These are phyloP conservation scores for Fringilla coelebs DNA, from an alignment of 2,797 vertebrate genomes.

Conservation along the genomic window DNA sequence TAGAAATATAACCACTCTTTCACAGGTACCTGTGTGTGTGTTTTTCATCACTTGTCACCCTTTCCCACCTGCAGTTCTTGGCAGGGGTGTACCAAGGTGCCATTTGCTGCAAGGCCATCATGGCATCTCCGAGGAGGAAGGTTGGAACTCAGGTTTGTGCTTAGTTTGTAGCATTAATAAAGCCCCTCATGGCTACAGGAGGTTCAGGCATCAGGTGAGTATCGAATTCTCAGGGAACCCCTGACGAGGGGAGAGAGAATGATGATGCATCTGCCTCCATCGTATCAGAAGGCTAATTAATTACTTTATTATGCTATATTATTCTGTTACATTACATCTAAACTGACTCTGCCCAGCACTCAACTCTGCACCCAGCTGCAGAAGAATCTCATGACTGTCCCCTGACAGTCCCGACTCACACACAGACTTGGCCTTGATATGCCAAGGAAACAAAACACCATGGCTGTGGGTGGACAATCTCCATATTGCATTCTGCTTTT, in stretches of 20 bases:
- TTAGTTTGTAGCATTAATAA: not conserved
- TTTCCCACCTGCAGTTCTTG: not conserved
- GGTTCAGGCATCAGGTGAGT: not conserved
- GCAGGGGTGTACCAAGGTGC: not conserved
- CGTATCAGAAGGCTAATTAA: too few species aligned
- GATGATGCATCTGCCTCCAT: too few species aligned
- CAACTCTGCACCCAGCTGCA: too few species aligned
- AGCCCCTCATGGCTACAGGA: not conserved
- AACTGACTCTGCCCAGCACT: too few species aligned
- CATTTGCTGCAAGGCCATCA: rapidly evolving
- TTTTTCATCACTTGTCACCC: not conserved
- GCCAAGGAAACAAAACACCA: too few species aligned
- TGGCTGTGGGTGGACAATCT: too few species aligned
- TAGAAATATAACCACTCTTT: conserved; percentile 35
- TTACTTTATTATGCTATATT: too few species aligned
- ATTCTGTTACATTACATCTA: too few species aligned
- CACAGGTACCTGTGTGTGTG: not conserved
- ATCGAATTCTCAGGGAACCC: not conserved
- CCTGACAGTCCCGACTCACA: too few species aligned
- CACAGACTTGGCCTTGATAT: too few species aligned
- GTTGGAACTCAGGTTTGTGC: not conserved
- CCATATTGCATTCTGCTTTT: too few species aligned
- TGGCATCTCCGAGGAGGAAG: not conserved
- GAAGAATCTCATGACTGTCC: too few species aligned
- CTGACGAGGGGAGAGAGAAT: not conserved